Evolutionary conservation across 2,888 invertebrate genomes (phyloP).

Genomic region (Eupelmus urozonus): DNA sequence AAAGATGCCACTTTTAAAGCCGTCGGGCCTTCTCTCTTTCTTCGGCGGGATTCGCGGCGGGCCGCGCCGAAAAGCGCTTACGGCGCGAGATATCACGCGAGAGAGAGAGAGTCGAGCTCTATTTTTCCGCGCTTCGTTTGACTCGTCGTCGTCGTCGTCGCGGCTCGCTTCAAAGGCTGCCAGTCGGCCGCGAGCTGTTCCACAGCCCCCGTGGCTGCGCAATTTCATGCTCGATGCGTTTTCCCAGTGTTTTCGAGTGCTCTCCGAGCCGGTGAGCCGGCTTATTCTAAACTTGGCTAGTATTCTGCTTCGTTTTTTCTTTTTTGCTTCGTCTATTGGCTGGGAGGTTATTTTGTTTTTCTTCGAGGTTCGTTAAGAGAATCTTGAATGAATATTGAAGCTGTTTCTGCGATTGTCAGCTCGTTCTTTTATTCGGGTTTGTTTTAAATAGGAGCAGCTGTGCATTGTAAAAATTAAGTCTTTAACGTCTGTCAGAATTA

Average conservation of each 20-base stretch:
- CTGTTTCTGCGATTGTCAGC: no score
- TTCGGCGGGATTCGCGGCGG: constrained; percentile 6
- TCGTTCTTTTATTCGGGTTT: no score
- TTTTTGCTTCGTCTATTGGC: background rate
- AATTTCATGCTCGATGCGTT: constrained; percentile 44
- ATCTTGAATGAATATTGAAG: no score
- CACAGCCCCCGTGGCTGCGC: background rate
- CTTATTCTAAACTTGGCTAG: background rate
- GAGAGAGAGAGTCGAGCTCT: background rate
- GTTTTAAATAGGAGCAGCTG: no score
- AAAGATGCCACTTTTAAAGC: constrained; percentile 72
- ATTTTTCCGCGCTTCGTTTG: constrained; percentile 48
- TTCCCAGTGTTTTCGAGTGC: background rate
- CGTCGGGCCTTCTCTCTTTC: constrained; percentile 43
- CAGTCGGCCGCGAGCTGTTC: background rate
- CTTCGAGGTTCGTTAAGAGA: no score
- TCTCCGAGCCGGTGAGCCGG: background rate
- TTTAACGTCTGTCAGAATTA: no score
- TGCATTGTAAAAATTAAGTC: no score
- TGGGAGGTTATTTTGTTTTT: no score
- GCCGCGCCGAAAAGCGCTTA: constrained; percentile 7
- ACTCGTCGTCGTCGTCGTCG: no score
- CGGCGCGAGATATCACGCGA: constrained; percentile 31
- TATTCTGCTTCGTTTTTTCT: background rate
- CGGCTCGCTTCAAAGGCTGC: constrained; percentile 25